A percentile compares a stretch with the other conserved stretches of the same genome.
Evolutionary conservation across 2,888 invertebrate genomes (phyloP).

Genomic region (Eristalinus aeneus): DNA sequence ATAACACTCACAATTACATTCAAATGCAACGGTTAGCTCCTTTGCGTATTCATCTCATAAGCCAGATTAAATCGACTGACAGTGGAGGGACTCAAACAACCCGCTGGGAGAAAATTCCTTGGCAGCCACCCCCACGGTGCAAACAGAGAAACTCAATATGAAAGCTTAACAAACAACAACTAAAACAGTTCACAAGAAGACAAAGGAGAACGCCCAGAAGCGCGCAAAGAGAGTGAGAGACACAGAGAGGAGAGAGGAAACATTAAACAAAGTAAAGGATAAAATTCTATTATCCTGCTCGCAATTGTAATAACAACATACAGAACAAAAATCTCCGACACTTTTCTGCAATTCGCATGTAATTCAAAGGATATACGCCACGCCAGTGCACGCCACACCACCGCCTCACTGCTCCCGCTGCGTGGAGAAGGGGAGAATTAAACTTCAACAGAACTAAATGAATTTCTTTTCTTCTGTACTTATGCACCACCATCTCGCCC

Average conservation of each 20-base stretch:
- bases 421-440: not conserved
- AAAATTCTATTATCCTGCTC: conserved; percentile 65
- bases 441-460: conserved; percentile 49
- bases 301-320: conserved; percentile 68
- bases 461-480: conserved; percentile 41
- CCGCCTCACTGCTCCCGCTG: not conserved
- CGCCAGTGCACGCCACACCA: not conserved
- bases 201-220: not conserved
- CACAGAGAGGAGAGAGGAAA: conserved; percentile 3
- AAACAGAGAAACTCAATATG: not conserved
- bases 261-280: conserved; percentile 50
- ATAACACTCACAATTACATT: not conserved
- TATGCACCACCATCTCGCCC: not conserved
- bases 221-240: not conserved
- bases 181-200: not conserved
- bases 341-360: conserved; percentile 65
- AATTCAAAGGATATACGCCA: conserved; percentile 31
- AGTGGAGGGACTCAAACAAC: not conserved
- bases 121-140: not conserved
- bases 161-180: not conserved
- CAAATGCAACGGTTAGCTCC: not conserved
- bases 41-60: not conserved
- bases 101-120: not conserved
- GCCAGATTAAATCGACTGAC: not conserved
- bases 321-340: conserved; percentile 66